phyloP scores from a whole-genome alignment of 2,888 invertebrate genomes.

The Nomada lathburiana region DNA sequence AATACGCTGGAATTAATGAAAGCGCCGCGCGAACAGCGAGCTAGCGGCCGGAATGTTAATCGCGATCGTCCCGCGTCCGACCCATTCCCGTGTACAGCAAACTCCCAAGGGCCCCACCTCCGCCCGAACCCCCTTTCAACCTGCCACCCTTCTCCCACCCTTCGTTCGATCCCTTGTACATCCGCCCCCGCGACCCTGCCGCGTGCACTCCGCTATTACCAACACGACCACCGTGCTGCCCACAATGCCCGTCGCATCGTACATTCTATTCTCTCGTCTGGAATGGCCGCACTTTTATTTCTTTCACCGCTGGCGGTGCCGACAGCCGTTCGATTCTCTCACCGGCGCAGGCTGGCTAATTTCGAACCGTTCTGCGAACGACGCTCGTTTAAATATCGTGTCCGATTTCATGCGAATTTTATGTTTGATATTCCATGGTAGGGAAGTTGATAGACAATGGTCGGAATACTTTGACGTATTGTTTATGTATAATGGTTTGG shows the following conservation, averaged over 20 bases:
- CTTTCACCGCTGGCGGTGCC: slow-evolving; percentile 7
- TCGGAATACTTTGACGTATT: too few species aligned
- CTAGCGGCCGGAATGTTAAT: slow-evolving; percentile 85
- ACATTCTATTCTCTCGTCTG: slow-evolving; percentile 45
- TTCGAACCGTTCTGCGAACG: neutral
- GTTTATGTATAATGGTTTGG: too few species aligned
- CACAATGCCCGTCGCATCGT: slow-evolving; percentile 44
- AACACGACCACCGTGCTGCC: slow-evolving; percentile 54
- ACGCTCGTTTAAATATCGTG: neutral
- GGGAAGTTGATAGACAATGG: too few species aligned
- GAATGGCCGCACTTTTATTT: slow-evolving; percentile 6
- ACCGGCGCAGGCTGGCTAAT: neutral
- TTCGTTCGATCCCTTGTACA: slow-evolving; percentile 53
- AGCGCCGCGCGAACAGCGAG: slow-evolving; percentile 84
- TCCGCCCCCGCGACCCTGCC: slow-evolving; percentile 48
- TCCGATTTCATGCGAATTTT: neutral
- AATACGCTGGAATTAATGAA: slow-evolving; percentile 85
- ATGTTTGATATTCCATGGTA: too few species aligned
- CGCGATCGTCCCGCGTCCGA: slow-evolving; percentile 83
- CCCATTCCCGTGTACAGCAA: slow-evolving; percentile 80
- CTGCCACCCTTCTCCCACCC: slow-evolving; percentile 57
- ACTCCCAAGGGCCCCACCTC: slow-evolving; percentile 80
- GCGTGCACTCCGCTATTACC: slow-evolving; percentile 46
- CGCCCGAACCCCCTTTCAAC: slow-evolving; percentile 66
- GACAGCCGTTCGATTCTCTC: slow-evolving; percentile 3